These are phyloP conservation scores for Magallana nippona DNA, from an alignment of 2,888 invertebrate species.

Conservation along the genomic window DNA sequence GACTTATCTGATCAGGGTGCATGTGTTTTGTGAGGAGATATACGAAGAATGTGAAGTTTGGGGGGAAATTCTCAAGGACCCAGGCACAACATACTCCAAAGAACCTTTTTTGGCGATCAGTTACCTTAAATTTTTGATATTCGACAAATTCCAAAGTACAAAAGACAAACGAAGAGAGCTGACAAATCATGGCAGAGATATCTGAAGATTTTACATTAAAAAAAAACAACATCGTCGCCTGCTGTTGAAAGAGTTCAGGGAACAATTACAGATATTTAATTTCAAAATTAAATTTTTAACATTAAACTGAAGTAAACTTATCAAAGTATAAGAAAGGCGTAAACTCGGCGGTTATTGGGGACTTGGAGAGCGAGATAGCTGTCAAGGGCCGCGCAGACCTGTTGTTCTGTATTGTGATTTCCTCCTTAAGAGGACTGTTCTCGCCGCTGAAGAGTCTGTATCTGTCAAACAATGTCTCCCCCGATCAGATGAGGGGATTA, in stretches of 20 bases:
- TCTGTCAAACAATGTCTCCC: constrained; percentile 26
- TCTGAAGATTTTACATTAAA: too few relatives aligned
- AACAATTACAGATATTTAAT: background rate
- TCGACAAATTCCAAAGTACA: background rate
- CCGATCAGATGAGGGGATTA: constrained; percentile 23
- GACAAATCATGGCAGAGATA: too few relatives aligned
- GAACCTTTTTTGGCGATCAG: background rate
- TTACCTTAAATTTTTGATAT: background rate
- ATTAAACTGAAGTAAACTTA: constrained; percentile 30
- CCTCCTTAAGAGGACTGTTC: constrained; percentile 26
- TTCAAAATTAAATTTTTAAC: constrained; percentile 17
- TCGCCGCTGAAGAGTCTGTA: constrained; percentile 21
- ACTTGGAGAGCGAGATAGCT: constrained; percentile 2
- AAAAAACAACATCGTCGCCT: too few relatives aligned
- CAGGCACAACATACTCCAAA: background rate
- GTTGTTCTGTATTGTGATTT: constrained; percentile 3
- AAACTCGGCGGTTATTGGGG: constrained; percentile 13
- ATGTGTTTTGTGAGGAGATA: background rate
- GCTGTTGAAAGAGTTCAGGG: background rate
- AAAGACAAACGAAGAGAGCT: too few relatives aligned
- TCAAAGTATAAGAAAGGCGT: constrained; percentile 25
- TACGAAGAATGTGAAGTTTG: constrained; percentile 5
- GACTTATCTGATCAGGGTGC: constrained; percentile 1
- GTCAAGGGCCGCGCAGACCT: background rate
- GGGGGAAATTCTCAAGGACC: constrained; percentile 1